Evolutionary conservation across 2,797 vertebrate genomes (phyloP).

Genomic region (Myotis myotis): DNA sequence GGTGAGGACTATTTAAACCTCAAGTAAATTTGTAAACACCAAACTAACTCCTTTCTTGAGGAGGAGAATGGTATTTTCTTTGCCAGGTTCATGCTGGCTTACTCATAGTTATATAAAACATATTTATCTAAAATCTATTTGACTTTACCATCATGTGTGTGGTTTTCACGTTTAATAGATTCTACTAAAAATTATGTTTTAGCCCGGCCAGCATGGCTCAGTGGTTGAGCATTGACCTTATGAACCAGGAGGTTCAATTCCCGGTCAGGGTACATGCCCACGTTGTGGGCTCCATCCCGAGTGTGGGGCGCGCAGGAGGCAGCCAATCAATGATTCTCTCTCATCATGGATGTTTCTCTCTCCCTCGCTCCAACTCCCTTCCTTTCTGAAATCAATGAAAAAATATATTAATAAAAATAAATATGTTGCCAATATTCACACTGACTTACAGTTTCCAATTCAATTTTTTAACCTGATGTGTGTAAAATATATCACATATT

Average conservation of each 20-base stretch:
- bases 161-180: background rate
- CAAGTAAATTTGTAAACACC: no score
- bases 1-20: background rate
- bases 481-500: background rate
- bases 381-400: background rate
- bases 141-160: background rate
- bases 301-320: background rate
- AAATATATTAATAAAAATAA: background rate
- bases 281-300: background rate
- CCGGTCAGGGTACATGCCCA: no score
- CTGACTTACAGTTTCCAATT: background rate
- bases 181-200: background rate
- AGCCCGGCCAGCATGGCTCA: background rate
- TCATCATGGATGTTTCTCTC: background rate
- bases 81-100: accelerated
- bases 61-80: background rate
- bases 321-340: background rate
- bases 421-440: background rate
- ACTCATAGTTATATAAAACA: background rate
- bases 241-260: background rate
- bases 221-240: background rate
- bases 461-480: background rate
- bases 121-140: background rate
- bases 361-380: background rate
- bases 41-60: no score